phyloP scores from a whole-genome alignment of 1,140 invertebrate species.

The Pantala flavescens region DNA sequence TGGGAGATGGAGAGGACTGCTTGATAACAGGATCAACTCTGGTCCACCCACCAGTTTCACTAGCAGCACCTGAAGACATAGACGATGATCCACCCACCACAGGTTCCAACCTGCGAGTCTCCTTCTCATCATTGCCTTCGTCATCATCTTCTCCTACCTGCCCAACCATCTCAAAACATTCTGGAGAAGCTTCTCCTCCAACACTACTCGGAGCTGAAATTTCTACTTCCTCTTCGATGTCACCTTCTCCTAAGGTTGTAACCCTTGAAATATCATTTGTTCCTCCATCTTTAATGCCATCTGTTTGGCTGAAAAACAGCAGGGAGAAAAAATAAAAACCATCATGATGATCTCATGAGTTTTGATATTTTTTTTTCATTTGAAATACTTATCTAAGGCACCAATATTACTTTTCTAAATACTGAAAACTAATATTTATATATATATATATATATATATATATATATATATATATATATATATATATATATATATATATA shows the following conservation, averaged over 20 bases:
- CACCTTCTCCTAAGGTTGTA: constrained; percentile 34
- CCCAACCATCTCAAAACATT: constrained; percentile 35
- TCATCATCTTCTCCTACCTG: constrained; percentile 16
- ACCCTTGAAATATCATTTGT: too few relatives aligned
- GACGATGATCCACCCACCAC: constrained; percentile 11
- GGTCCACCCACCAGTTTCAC: constrained; percentile 24
- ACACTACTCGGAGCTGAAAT: constrained; percentile 12
- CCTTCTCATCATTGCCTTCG: background rate
- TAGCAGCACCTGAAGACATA: constrained; percentile 32
- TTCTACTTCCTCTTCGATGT: constrained; percentile 32
- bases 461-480: too few relatives aligned
- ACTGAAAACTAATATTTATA: too few relatives aligned
- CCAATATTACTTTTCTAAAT: too few relatives aligned
- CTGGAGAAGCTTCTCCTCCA: constrained; percentile 29
- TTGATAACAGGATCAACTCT: constrained; percentile 26
- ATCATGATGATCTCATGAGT: too few relatives aligned
- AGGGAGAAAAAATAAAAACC: too few relatives aligned
- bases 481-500: too few relatives aligned
- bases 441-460: too few relatives aligned
- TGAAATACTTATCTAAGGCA: too few relatives aligned
- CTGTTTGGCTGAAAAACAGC: too few relatives aligned
- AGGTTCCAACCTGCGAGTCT: constrained; percentile 2
- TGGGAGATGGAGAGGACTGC: background rate
- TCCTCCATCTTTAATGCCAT: too few relatives aligned
- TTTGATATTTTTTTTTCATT: too few relatives aligned